phyloP scores from a whole-genome alignment of 2,888 invertebrate genomes.

The Xylota sylvarum region DNA sequence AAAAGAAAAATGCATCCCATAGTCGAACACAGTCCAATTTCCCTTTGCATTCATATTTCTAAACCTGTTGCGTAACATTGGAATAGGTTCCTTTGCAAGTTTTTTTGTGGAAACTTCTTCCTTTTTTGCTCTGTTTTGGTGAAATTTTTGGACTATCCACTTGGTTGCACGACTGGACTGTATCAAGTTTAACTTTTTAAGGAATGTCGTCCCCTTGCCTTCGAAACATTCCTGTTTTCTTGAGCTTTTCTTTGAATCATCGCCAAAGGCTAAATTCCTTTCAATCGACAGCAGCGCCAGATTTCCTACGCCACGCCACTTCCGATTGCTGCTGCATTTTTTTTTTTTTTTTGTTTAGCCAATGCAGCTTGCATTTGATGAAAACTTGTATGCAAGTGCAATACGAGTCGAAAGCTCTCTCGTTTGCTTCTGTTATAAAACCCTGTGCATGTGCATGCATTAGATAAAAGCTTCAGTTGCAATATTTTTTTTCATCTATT shows the following conservation, averaged over 20 bases:
- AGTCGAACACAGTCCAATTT: too few relatives aligned
- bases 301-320: slow-evolving; percentile 4
- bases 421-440: slow-evolving; percentile 51
- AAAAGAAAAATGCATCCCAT: too few relatives aligned
- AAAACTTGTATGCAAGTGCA: slow-evolving; percentile 51
- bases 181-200: too few relatives aligned
- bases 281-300: slow-evolving; percentile 68
- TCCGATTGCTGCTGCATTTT: slow-evolving; percentile 19
- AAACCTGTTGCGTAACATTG: too few relatives aligned
- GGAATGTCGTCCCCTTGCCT: background rate
- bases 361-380: slow-evolving; percentile 38
- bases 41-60: too few relatives aligned
- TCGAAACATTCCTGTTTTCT: background rate
- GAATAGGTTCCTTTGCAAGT: too few relatives aligned
- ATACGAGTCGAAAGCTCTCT: slow-evolving; percentile 34
- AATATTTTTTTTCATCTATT: slow-evolving; percentile 49
- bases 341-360: slow-evolving; percentile 10
- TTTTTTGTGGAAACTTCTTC: too few relatives aligned
- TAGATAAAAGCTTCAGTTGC: slow-evolving; percentile 60
- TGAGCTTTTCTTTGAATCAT: slow-evolving; percentile 1
- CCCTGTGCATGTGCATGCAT: slow-evolving; percentile 52
- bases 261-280: background rate
- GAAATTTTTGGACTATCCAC: too few relatives aligned
- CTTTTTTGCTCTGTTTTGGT: too few relatives aligned
- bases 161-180: too few relatives aligned